Conservation (phyloP, 2,797 vertebrate genomes). For the Helicolenus hilgendorfi region DNA sequence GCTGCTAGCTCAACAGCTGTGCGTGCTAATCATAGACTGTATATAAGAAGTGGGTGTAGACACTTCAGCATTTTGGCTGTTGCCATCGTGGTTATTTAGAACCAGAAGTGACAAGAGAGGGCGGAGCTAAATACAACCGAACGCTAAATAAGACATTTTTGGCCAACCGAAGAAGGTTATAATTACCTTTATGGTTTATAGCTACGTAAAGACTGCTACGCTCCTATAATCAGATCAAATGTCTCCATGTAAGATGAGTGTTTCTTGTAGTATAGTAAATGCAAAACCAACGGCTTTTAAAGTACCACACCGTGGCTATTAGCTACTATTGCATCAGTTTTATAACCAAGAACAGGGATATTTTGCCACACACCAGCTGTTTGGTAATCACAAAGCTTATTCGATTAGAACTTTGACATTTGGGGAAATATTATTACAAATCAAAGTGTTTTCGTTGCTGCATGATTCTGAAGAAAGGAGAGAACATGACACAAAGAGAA, state of each 20-base stretch:
- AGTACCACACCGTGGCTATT: no score
- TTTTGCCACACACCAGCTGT: not conserved
- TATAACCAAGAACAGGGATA: not conserved
- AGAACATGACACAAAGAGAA: slow-evolving; percentile 51
- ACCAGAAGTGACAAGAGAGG: no score
- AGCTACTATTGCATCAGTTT: not conserved
- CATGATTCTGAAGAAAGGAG: slow-evolving; percentile 20
- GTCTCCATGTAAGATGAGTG: not conserved
- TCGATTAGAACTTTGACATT: not conserved
- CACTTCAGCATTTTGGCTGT: no score
- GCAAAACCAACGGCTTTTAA: not conserved
- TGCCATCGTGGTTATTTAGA: no score
- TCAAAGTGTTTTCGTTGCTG: not conserved
- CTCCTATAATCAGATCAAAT: not conserved
- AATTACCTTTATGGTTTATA: not conserved
- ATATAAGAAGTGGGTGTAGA: no score
- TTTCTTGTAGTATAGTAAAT: not conserved
- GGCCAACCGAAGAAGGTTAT: no score
- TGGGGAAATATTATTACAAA: slow-evolving; percentile 36
- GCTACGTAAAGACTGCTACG: not conserved
- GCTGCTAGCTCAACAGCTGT: no score
- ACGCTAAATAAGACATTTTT: no score
- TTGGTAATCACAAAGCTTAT: not conserved
- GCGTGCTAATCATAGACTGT: no score
- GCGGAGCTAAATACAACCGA: no score